Evolutionary conservation across 2,797 vertebrate species (phyloP).

Genomic region (Neopelma chrysocephalum): DNA sequence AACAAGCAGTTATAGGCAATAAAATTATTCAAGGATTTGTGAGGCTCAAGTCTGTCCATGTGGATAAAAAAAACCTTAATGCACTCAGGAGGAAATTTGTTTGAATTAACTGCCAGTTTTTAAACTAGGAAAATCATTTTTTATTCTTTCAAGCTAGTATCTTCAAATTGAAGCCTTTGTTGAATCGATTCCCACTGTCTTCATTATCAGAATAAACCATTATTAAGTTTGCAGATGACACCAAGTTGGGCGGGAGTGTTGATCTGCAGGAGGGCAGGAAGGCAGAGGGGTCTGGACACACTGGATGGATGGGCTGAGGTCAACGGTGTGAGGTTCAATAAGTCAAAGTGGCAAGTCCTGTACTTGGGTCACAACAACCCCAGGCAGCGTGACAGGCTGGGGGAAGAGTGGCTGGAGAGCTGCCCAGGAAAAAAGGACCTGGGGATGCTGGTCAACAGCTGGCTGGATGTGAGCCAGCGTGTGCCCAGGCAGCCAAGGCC

Average conservation of each 20-base stretch:
- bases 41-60: not conserved
- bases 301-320: not conserved
- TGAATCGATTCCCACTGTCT: not conserved
- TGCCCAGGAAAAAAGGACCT: not conserved
- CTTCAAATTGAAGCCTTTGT: not conserved
- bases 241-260: not conserved
- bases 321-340: fast-evolving
- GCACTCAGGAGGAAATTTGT: not conserved
- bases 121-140: not conserved
- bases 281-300: not conserved
- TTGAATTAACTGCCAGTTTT: not conserved
- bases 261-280: not conserved
- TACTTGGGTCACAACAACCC: not conserved
- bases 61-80: not conserved
- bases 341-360: not conserved
- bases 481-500: not conserved
- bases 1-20: not conserved
- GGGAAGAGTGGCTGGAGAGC: not conserved
- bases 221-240: not conserved
- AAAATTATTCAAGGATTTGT: not conserved
- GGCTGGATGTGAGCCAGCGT: not conserved
- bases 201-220: not conserved
- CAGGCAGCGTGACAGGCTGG: not conserved
- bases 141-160: not conserved
- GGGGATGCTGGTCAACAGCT: not conserved